Conservation (phyloP, 2,888 invertebrate genomes). For the Ormyrus pomaceus region DNA sequence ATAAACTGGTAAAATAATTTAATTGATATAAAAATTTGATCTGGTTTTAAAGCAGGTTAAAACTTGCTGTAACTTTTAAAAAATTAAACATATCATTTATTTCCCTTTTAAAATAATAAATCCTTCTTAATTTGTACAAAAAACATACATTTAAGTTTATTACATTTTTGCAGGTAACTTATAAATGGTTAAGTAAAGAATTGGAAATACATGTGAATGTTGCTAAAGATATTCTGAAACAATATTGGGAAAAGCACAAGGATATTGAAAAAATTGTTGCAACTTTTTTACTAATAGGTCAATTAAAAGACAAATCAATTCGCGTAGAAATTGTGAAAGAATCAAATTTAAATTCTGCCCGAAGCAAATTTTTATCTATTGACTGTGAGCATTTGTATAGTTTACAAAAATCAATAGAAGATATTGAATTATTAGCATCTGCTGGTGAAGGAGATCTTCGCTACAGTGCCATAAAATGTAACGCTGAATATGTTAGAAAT, state of each 20-base stretch:
- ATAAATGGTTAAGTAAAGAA: conserved; percentile 75
- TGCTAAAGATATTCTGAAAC: conserved; percentile 73
- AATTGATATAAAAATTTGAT: no score
- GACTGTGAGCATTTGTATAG: conserved; percentile 75
- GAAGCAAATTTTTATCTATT: conserved; percentile 69
- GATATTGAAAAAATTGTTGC: conserved; percentile 64
- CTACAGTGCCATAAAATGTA: conserved; percentile 68
- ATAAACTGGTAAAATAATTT: conserved; percentile 49
- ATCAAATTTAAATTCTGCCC: conserved; percentile 65
- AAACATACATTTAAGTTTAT: conserved; percentile 8
- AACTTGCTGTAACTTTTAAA: no score
- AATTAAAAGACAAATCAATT: conserved; percentile 66
- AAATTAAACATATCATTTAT: background rate
- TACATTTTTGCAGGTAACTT: conserved; percentile 72
- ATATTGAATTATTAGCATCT: conserved; percentile 66
- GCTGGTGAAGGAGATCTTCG: conserved; percentile 66
- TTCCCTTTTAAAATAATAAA: background rate
- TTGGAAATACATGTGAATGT: conserved; percentile 75
- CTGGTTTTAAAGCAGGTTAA: background rate
- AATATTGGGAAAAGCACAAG: conserved; percentile 67
- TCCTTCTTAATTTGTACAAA: conserved; percentile 12
- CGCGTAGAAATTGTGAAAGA: conserved; percentile 72
- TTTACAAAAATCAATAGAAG: conserved; percentile 70
- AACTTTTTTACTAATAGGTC: conserved; percentile 71
- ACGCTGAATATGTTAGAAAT: conserved; percentile 51